Conservation (phyloP, 2,888 invertebrate genomes). For the Microchrysa polita region DNA sequence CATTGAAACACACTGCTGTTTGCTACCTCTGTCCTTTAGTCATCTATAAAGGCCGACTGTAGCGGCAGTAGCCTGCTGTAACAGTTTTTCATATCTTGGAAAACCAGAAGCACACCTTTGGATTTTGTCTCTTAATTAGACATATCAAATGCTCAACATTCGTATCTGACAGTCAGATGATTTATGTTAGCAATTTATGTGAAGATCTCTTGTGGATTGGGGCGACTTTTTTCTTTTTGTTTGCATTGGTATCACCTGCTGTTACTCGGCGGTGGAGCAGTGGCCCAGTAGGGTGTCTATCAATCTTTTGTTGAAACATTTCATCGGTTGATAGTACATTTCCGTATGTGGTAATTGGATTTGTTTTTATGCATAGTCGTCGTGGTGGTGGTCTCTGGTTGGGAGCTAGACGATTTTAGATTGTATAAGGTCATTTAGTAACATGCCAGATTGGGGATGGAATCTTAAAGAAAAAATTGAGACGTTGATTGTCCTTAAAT, state of each 20-base stretch:
- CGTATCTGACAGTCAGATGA: slow-evolving; percentile 1
- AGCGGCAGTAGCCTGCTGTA: background rate
- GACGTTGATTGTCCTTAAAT: no score
- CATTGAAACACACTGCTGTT: no score
- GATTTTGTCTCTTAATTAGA: background rate
- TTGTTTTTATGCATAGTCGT: background rate
- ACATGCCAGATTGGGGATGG: no score
- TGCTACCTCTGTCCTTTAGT: no score
- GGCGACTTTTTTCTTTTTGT: no score
- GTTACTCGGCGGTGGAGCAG: no score
- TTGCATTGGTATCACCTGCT: no score
- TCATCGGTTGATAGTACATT: background rate
- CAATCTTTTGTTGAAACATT: slow-evolving; percentile 2
- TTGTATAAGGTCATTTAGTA: no score
- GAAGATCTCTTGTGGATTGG: no score
- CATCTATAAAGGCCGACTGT: background rate
- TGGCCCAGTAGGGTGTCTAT: background rate
- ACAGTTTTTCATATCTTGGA: background rate
- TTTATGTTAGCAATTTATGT: background rate
- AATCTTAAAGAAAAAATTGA: no score
- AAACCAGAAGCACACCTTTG: background rate
- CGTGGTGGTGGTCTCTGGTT: no score
- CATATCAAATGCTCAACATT: background rate
- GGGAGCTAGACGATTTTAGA: no score
- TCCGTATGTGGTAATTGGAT: background rate